Conservation (phyloP, 2,113 vertebrate genomes). For the Mus pahari region DNA sequence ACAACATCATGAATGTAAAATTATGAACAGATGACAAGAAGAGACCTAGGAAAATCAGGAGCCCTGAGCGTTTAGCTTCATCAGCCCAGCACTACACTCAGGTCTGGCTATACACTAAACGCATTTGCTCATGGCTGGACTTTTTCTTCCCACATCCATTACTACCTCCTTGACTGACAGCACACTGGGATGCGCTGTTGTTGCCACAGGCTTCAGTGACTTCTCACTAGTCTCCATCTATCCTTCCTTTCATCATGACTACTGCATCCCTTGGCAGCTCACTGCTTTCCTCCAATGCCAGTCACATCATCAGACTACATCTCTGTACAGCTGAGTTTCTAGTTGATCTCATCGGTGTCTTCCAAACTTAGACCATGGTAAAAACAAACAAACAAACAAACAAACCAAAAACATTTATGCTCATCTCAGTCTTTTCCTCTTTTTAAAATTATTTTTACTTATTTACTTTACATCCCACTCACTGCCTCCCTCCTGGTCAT, state of each 20-base stretch:
- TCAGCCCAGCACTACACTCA: neutral
- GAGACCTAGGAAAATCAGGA: neutral
- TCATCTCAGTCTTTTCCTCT: neutral
- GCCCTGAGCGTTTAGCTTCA: neutral
- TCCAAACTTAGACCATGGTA: neutral
- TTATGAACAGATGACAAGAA: neutral
- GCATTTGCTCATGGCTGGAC: neutral
- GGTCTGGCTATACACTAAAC: neutral
- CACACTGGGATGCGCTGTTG: neutral
- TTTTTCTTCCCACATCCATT: neutral
- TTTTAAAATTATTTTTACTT: too few relatives aligned
- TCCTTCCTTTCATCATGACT: neutral
- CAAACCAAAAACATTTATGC: neutral
- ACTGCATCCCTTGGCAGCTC: neutral
- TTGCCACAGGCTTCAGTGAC: neutral
- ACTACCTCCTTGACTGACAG: neutral
- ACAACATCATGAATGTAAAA: constrained; percentile 2
- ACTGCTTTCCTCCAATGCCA: neutral
- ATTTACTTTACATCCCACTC: too few relatives aligned
- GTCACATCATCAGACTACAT: too few relatives aligned
- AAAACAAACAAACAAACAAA: too few relatives aligned
- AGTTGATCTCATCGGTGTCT: neutral
- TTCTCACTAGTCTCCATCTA: neutral
- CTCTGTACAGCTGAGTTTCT: neutral
- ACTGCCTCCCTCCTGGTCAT: too few relatives aligned